Base-by-base conservation (phyloP, 2,797 vertebrate species). In the Mastacembelus armatus region DNA sequence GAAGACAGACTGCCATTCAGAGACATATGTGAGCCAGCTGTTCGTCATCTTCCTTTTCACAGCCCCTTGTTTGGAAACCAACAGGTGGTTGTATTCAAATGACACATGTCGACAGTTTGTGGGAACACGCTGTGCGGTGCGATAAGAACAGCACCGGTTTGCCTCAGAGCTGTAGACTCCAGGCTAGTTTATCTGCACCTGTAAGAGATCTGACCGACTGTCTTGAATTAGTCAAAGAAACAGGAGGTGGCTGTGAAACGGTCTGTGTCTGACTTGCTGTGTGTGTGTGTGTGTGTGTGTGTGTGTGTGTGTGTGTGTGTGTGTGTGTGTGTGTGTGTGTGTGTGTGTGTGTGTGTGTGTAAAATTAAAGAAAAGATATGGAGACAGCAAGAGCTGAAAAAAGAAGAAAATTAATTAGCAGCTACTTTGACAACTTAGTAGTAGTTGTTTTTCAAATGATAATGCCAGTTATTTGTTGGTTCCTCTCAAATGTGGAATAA, bases 161-260 rank as follows among this genome's bases (percentile, higher is more conserved):
- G 71, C 66, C 48, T 62, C 39, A 49, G 48, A 47, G 51, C 33
- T 49, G 58, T 33, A n/a, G 45, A 66, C 66, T 65, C 22, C 3
- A 5, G 42, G 64, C 45, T 10, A 58, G 40, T 77, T 74, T 35
- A 61, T 75, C 80, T 71, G 72, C n/a, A 62, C 77, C 66, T 79
- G 88, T 81, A 86, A 91, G 52, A 16, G 71, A 91, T 81, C 77
- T 75, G 68, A 72, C 27, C 2, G 10, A 22, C 74, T 24, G 40
- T 64, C 75, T 71, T 89, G 80, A 88, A 88, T 90, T 81, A 88
- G 73, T 87, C 71, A 85, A 83, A 80, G 84, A 51, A 84, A 85
- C 81, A 68, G 56, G 82, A 89, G 84, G 74, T 69, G 77, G 66
- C 45, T 2, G 48, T 80, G 83, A 85, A 87, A 88, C 80, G 12